Evolutionary conservation across 2,797 vertebrate species (phyloP), one percentile per base, ranked within the genome.

Genomic region (Hipposideros larvatus): DNA sequence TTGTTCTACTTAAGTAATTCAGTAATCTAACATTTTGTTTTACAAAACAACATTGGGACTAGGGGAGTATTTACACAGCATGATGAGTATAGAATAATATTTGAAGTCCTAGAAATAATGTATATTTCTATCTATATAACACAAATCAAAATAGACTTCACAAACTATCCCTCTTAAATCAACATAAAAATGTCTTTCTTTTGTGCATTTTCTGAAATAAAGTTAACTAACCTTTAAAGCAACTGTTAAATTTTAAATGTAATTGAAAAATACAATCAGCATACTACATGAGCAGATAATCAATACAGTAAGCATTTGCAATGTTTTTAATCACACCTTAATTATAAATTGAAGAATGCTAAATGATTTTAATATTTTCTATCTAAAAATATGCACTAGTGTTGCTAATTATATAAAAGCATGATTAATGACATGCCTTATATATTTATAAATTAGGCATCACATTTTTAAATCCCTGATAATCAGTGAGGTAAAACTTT

Each of bases 391-490:
- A 88, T 94, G 7, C 80, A 87, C 21, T 87, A 28, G 59, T 96
- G 93, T n/a, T 95, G 41, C 59, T 96, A 97, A 98, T 97, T 98
- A 93, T 28, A 90, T 84, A 98, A 95, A 19, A 73, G 15, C 59
- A 95, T 87, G 91, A 98, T 94, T 97, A 98, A 97, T 98, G 61
- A 53, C 19, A 96, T 96, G 70, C 80, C 65, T 87, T 41, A 5
- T 96, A 21, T 57, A 94, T 92, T 97, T 96, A 73, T 65, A 96
- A 77, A 86, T 93, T 95, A 97, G 21, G 55, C n/a, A 96, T 4
- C 59, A 95, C 4, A 51, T 28, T 96, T 97, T 93, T 73, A 96
- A 96, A 89, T 4, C 19, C 16, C 7, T 59, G 79, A 92, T 91
- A 43, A 87, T 97, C 97, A 95, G 1, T 28, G 10, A 87, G 31